These are phyloP conservation scores for Spinibarbus caldwelli DNA, from an alignment of 2,797 vertebrate genomes.

Conservation along the genomic window DNA sequence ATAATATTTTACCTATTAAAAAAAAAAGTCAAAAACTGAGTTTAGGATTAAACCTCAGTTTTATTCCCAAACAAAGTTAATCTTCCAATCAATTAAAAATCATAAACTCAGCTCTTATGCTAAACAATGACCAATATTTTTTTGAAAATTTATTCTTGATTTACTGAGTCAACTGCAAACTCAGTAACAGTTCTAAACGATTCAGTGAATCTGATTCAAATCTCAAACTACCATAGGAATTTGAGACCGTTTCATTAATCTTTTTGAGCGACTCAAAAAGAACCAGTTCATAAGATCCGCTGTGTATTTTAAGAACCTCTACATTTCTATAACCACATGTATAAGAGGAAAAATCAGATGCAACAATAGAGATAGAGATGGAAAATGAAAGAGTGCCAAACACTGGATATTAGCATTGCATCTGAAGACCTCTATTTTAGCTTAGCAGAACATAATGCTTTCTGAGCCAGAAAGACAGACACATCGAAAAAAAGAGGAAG, in stretches of 20 bases:
- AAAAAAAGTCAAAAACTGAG: not conserved
- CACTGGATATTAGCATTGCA: conserved; percentile 27
- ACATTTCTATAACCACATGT: not conserved
- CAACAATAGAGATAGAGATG: not conserved
- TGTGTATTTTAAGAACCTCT: not conserved
- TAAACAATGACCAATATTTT: not conserved
- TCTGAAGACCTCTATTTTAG: conserved; percentile 69
- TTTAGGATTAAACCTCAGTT: not conserved
- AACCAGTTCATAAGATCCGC: not conserved
- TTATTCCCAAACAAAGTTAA: not conserved
- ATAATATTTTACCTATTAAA: not conserved
- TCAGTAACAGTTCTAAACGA: not conserved
- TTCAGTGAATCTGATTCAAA: conserved; percentile 1
- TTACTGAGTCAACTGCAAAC: not conserved
- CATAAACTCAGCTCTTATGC: too few species aligned
- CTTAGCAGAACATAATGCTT: conserved; percentile 73
- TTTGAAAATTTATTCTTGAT: not conserved
- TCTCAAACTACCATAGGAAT: not conserved
- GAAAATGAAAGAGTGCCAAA: conserved; percentile 34
- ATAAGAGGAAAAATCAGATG: not conserved
- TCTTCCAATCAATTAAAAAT: not conserved
- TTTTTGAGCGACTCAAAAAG: not conserved
- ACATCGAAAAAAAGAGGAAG: conserved; percentile 48
- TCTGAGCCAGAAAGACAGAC: conserved; percentile 68
- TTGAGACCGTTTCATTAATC: not conserved